These are phyloP conservation scores for Neodiprion virginianus DNA, from an alignment of 1,140 invertebrate genomes.

Conservation along the genomic window DNA sequence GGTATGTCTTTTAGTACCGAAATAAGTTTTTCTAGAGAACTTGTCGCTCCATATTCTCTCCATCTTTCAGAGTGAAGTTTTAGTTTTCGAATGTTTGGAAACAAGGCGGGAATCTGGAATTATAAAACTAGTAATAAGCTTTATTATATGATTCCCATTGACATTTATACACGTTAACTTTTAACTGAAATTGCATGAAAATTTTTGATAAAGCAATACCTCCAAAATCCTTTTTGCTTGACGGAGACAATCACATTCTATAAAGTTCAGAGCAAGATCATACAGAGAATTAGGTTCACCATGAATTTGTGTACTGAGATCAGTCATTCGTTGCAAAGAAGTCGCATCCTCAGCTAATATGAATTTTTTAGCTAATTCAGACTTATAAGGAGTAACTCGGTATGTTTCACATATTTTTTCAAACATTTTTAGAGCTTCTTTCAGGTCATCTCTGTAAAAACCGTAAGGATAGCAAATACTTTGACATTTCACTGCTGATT, in stretches of 20 bases:
- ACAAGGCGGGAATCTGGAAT: conserved; percentile 33
- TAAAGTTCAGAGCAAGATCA: conserved; percentile 80
- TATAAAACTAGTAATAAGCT: background rate
- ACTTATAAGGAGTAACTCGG: conserved; percentile 73
- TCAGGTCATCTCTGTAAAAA: conserved; percentile 65
- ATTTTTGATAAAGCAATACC: conserved; percentile 38
- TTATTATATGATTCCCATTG: too few species aligned
- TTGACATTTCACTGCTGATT: conserved; percentile 1
- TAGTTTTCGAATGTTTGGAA: conserved; percentile 67
- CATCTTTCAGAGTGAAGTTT: conserved; percentile 57
- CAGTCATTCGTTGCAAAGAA: conserved; percentile 78
- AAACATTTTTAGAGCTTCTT: conserved; percentile 72
- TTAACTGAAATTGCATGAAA: too few species aligned
- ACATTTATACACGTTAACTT: too few species aligned
- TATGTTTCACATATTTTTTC: conserved; percentile 71
- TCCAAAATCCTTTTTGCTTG: conserved; percentile 85
- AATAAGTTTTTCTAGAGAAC: conserved; percentile 75
- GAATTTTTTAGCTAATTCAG: conserved; percentile 71
- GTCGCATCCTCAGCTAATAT: conserved; percentile 80
- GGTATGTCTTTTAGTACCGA: conserved; percentile 77
- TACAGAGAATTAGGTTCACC: conserved; percentile 85
- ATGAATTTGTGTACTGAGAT: conserved; percentile 76
- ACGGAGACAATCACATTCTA: conserved; percentile 76
- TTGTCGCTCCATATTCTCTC: background rate
- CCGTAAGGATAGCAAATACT: background rate